Conservation (phyloP, 2,797 vertebrate genomes). For the Alca torda region DNA sequence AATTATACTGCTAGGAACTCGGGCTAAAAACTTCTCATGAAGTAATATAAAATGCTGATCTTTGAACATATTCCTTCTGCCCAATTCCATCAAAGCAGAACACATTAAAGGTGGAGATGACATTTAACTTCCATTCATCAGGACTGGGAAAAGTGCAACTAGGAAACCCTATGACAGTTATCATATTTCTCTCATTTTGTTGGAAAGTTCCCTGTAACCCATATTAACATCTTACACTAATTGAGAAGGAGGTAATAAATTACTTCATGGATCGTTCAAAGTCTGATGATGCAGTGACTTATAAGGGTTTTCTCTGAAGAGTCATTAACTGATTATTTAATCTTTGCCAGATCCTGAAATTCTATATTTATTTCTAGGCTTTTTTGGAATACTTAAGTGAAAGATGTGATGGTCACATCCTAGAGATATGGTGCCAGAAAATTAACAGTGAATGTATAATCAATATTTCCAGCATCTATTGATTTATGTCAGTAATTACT, state of each 20-base stretch:
- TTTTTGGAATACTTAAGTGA: slow-evolving; percentile 29
- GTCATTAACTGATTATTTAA: not conserved
- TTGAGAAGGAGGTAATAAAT: slow-evolving; percentile 51
- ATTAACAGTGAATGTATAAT: slow-evolving; percentile 67
- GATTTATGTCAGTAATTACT: slow-evolving; percentile 79
- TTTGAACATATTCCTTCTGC: not conserved
- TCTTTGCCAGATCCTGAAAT: not conserved
- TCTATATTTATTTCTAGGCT: not conserved
- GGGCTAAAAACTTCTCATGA: not conserved
- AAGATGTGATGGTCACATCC: slow-evolving; percentile 46
- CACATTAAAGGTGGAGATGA: slow-evolving; percentile 38
- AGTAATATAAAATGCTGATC: slow-evolving; percentile 13
- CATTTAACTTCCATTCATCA: slow-evolving; percentile 68
- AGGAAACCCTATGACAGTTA: slow-evolving; percentile 50
- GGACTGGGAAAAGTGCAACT: slow-evolving; percentile 61
- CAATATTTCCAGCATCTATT: slow-evolving; percentile 68
- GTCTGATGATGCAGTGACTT: slow-evolving; percentile 35
- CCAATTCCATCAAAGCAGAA: slow-evolving; percentile 48
- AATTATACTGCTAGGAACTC: not conserved
- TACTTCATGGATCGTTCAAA: not conserved
- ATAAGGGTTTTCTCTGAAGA: not conserved
- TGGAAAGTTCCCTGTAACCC: slow-evolving; percentile 53
- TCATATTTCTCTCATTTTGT: slow-evolving; percentile 65
- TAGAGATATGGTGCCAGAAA: slow-evolving; percentile 58
- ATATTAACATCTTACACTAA: slow-evolving; percentile 71